Percentiles rank a stretch among this genome's conserved stretches.
phyloP scores from a whole-genome alignment of 2,797 vertebrate genomes.

The Mormyrus proboscirostris region DNA sequence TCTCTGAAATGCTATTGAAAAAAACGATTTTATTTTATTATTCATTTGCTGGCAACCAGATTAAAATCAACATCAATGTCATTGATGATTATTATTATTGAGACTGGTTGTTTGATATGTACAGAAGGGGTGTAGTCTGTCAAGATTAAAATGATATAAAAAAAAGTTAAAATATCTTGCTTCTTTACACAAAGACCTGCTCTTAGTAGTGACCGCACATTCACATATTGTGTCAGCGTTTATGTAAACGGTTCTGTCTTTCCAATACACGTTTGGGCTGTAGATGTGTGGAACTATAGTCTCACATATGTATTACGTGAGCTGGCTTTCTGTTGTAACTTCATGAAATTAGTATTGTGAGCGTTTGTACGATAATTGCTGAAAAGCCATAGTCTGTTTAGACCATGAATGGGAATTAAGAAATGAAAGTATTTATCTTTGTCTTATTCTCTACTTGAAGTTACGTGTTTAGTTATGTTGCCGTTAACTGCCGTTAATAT shows the following conservation, averaged over 20 bases:
- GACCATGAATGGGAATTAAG: neutral
- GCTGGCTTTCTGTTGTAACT: neutral
- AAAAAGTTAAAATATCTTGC: neutral
- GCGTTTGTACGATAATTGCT: neutral
- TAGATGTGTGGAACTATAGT: neutral
- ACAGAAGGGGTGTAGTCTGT: slow-evolving; percentile 10
- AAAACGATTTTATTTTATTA: neutral
- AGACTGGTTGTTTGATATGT: slow-evolving; percentile 6
- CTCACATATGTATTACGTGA: neutral
- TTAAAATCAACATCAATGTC: neutral
- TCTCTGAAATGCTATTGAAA: neutral
- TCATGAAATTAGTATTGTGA: slow-evolving; percentile 1
- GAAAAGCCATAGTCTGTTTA: neutral
- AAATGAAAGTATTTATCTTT: neutral
- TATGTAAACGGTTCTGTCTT: neutral
- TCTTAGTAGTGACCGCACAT: neutral
- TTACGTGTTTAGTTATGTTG: neutral
- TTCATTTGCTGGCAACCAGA: neutral
- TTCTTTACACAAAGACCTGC: neutral
- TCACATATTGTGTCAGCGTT: neutral
- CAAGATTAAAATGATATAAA: slow-evolving; percentile 3
- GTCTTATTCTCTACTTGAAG: neutral
- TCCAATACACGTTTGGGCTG: neutral
- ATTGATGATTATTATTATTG: neutral
- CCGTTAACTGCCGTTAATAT: neutral